phyloP scores from a whole-genome alignment of 2,797 vertebrate species.

The Myripristis jacobus region DNA sequence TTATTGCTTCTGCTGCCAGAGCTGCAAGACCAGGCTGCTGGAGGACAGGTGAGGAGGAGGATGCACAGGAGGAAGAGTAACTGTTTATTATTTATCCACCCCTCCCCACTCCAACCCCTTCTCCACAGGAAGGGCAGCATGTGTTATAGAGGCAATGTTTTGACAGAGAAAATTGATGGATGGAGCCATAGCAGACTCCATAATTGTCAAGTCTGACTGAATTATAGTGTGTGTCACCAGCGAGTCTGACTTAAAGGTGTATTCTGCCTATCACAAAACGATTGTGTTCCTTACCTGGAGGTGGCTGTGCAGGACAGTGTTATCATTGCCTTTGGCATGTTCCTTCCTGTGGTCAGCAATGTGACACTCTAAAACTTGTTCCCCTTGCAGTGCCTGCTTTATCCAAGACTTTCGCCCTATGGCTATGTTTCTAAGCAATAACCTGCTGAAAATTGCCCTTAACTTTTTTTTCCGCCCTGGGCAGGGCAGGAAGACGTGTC shows the following conservation, averaged over 20 bases:
- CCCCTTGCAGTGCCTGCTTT: conserved; percentile 50
- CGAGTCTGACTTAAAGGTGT: conserved; percentile 40
- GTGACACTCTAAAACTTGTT: conserved; percentile 61
- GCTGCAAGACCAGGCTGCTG: conserved; percentile 86
- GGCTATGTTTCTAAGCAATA: conserved; percentile 54
- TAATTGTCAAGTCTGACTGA: conserved; percentile 47
- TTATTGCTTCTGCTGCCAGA: conserved; percentile 90
- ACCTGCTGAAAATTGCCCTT: conserved; percentile 40
- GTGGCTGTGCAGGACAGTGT: conserved; percentile 40
- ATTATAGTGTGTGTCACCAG: conserved; percentile 46
- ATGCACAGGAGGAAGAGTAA: conserved; percentile 33
- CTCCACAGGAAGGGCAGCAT: conserved; percentile 47
- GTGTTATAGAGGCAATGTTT: conserved; percentile 49
- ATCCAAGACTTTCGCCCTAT: conserved; percentile 42
- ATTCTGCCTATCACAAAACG: conserved; percentile 58
- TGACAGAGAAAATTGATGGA: conserved; percentile 54
- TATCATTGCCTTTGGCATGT: conserved; percentile 52
- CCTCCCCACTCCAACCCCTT: not conserved
- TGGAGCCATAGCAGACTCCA: conserved; percentile 36
- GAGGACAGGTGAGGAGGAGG: conserved; percentile 86
- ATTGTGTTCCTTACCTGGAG: conserved; percentile 58
- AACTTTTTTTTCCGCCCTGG: not conserved
- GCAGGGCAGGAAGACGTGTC: conserved; percentile 6
- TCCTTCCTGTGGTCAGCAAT: conserved; percentile 58
- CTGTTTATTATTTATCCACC: conserved; percentile 59